phyloP scores from a whole-genome alignment of 2,113 vertebrate genomes.

The Microtus richardsoni region DNA sequence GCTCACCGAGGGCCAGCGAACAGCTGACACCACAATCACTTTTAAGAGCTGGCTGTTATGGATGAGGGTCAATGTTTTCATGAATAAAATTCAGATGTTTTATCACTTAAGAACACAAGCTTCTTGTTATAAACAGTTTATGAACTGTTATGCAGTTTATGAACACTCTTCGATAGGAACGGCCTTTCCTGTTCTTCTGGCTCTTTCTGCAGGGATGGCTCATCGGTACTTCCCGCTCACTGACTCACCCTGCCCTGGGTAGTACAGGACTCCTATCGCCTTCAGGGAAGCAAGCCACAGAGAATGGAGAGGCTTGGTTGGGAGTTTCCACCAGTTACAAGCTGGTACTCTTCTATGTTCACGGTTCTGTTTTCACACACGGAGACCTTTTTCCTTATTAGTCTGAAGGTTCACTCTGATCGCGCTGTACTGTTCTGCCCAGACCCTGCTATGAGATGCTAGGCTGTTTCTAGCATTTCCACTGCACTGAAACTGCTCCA shows the following conservation, averaged over 20 bases:
- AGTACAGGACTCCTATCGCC: background rate
- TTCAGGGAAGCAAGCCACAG: background rate
- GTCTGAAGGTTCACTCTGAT: background rate
- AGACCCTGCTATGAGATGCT: background rate
- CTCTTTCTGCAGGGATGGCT: background rate
- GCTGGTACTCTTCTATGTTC: background rate
- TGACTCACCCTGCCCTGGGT: background rate
- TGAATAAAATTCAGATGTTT: background rate
- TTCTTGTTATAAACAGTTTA: background rate
- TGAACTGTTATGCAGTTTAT: background rate
- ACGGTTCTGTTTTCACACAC: background rate
- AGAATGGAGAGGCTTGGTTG: constrained; percentile 8
- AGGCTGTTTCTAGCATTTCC: background rate
- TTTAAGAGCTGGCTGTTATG: background rate
- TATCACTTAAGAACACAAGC: background rate
- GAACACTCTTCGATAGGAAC: background rate
- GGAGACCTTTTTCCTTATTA: background rate
- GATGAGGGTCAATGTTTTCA: background rate
- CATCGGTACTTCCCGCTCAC: background rate
- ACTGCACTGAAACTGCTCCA: background rate
- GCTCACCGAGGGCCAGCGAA: background rate
- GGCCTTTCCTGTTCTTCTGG: background rate
- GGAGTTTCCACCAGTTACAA: constrained; percentile 19
- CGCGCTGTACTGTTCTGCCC: background rate
- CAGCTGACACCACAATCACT: background rate